Percentiles rank a stretch among this genome's conserved stretches.
phyloP scores from a whole-genome alignment of 2,888 invertebrate species.

The Napeogenes inachia region DNA sequence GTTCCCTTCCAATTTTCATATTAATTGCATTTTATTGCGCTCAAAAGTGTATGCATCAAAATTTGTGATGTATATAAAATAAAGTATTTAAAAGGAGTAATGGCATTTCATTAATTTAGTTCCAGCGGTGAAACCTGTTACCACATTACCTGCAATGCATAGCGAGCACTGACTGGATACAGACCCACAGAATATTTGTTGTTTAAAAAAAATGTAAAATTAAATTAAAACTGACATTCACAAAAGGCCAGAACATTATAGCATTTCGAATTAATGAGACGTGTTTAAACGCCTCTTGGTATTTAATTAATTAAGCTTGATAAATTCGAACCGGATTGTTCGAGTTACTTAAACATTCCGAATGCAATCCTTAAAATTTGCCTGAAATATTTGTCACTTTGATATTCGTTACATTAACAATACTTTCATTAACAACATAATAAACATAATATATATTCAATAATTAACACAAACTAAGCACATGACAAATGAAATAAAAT shows the following conservation, averaged over 20 bases:
- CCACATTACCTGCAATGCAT: constrained; percentile 30
- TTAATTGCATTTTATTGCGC: constrained; percentile 46
- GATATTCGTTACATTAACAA: constrained; percentile 10
- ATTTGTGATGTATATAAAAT: constrained; percentile 33
- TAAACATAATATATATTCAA: no score
- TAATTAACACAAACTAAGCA: no score
- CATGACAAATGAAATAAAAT: background rate
- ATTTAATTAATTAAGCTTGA: constrained; percentile 52
- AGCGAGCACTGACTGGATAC: constrained; percentile 18
- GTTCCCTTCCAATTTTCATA: constrained; percentile 44
- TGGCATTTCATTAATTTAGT: constrained; percentile 34
- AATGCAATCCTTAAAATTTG: constrained; percentile 15
- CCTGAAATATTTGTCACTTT: constrained; percentile 9
- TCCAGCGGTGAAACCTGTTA: constrained; percentile 33
- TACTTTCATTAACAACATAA: no score
- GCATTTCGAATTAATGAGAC: constrained; percentile 50
- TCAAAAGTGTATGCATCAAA: constrained; percentile 33
- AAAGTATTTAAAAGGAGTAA: constrained; percentile 36
- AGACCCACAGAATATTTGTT: constrained; percentile 9
- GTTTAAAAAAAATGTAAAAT: constrained; percentile 32
- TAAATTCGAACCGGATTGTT: constrained; percentile 35
- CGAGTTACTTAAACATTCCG: constrained; percentile 26
- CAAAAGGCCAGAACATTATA: constrained; percentile 44
- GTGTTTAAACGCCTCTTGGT: constrained; percentile 48
- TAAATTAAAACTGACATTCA: constrained; percentile 38